Evolutionary conservation across 2,888 invertebrate genomes (phyloP), one percentile per base, ranked within the genome.

Genomic region (Lysandra coridon): DNA sequence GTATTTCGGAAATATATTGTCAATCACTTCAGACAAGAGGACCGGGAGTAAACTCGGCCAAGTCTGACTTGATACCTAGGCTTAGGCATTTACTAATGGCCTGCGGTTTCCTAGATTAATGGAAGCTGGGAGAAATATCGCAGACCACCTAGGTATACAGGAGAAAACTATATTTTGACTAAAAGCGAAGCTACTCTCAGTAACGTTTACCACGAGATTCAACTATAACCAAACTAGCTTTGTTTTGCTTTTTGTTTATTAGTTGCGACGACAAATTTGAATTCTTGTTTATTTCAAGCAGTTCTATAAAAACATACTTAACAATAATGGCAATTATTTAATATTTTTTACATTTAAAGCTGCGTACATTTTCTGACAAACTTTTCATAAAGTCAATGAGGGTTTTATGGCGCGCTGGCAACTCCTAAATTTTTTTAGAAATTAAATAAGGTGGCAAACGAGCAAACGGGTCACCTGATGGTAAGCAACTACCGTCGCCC

Each of bases 21-120:
- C 69, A 69, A 69, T 69, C 69, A 69, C 33, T 69, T 37, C 6
- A 37, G 69, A 69, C 69, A 64, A 64, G 14, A 14, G 17, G 69
- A 69, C 69, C 33, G 69, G 33, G 33, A 69, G 69, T 69, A 69
- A 69, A 69, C 33, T 37, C 69, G 14, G 37, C 14, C 69, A 69
- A 69, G 69, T 69, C 33, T 33, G 69, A 69, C 69, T 69, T 69
- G 69, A 69, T 69, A 69, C 69, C 69, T 69, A 33, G 69, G 69
- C 69, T 69, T 69, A 69, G 69, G 69, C 69, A 69, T 69, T 69
- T 33, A 69, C 69, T 69, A 69, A 69, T 37, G 69, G 69, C 33
- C 33, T 69, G 69, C 69, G 69, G 69, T 69, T 69, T 12, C 69
- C 69, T 33, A 69, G 69, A 69, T 69, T 69, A 37, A 69, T 69